A percentile compares a stretch with the other conserved stretches of the same genome.
Conservation (phyloP, 30 jellyfish, hydroid and myxozoan species). For the Aurelia aurita complex sp. Pacific region DNA sequence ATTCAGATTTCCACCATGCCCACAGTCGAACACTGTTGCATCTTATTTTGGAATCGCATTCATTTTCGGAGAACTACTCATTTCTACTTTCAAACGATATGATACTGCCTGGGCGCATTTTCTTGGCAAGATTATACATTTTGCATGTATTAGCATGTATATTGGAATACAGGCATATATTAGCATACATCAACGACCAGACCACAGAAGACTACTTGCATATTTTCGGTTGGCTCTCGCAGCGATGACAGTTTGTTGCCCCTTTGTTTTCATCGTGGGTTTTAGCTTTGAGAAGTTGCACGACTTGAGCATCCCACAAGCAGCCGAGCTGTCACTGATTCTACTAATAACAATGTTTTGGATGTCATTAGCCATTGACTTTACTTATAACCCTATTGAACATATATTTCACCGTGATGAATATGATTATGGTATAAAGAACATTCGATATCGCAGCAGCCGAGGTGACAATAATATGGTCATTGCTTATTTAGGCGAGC, state of each 20-base stretch:
- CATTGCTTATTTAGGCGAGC: too few relatives aligned
- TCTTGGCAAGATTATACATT: constrained; percentile 21
- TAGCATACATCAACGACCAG: constrained; percentile 16
- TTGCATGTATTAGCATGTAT: constrained; percentile 33
- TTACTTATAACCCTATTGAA: constrained; percentile 1
- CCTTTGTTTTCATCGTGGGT: constrained; percentile 26
- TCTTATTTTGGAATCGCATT: constrained; percentile 23
- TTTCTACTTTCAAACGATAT: constrained; percentile 10
- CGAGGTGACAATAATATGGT: neutral
- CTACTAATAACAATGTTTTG: constrained; percentile 13
- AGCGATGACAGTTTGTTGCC: neutral
- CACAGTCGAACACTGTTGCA: constrained; percentile 2
- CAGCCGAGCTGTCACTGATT: constrained; percentile 27
- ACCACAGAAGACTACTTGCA: constrained; percentile 16
- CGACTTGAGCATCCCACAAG: constrained; percentile 12
- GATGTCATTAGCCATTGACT: constrained; percentile 45
- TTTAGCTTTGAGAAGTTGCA: neutral
- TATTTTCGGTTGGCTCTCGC: constrained; percentile 23
- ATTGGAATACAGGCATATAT: constrained; percentile 38
- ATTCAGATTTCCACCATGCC: constrained; percentile 33
- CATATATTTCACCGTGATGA: neutral
- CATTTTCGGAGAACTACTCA: constrained; percentile 24
- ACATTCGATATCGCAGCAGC: neutral
- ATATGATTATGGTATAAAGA: neutral
- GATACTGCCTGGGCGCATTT: constrained; percentile 22